phyloP scores from a whole-genome alignment of 1,140 invertebrate genomes.

The Trichonephila clavata region DNA sequence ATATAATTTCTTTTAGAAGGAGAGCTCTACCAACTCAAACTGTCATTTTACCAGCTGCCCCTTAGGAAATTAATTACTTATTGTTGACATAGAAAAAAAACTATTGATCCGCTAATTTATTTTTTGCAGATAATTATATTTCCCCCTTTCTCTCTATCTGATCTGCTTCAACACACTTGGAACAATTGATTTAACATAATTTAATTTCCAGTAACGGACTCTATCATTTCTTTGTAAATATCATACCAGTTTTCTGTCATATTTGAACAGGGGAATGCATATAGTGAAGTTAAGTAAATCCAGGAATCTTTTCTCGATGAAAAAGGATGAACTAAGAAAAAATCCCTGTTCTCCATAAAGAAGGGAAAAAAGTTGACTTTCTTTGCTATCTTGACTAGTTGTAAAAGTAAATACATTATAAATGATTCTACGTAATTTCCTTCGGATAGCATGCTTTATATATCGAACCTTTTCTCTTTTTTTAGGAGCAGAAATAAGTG shows the following conservation, averaged over 20 bases:
- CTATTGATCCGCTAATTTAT: conserved; percentile 55
- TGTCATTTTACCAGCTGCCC: conserved; percentile 60
- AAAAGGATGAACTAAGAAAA: neutral
- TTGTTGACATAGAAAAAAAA: conserved; percentile 64
- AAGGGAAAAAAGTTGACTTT: neutral
- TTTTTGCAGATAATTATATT: conserved; percentile 1
- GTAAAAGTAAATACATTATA: conserved; percentile 15
- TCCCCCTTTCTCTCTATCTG: neutral
- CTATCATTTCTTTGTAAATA: neutral
- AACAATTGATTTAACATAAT: conserved; percentile 65
- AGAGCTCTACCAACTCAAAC: neutral
- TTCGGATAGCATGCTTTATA: neutral
- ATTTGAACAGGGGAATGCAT: neutral
- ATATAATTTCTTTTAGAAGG: neutral
- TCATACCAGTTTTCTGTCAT: neutral
- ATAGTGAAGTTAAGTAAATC: neutral
- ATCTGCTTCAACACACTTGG: neutral
- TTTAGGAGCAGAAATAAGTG: neutral
- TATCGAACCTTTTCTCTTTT: neutral
- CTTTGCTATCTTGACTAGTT: neutral
- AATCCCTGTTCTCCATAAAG: neutral
- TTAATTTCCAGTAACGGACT: conserved; percentile 37
- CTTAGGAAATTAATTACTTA: conserved; percentile 67
- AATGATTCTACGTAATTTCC: neutral
- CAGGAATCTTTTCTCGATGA: neutral